Evolutionary conservation across 2,888 invertebrate species (phyloP).

Genomic region (Scotopteryx bipunctaria): DNA sequence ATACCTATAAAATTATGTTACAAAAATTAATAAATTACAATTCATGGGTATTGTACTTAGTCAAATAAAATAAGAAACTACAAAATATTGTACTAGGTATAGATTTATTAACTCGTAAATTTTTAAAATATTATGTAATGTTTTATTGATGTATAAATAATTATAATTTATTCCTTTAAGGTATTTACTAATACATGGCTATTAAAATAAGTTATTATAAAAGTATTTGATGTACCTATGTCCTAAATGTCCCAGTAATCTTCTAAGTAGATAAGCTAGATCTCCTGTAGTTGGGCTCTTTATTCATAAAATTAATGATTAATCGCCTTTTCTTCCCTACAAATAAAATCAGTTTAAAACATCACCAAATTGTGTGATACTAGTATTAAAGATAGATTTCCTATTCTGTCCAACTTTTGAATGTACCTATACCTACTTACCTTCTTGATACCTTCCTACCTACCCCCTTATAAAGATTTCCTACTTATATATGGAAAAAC

Average conservation of each 20-base stretch:
- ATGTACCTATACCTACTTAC: constrained; percentile 7
- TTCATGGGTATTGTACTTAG: constrained; percentile 21
- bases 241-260: constrained; percentile 27
- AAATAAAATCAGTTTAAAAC: constrained; percentile 20
- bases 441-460: not conserved
- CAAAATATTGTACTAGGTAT: constrained; percentile 7
- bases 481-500: too few relatives aligned
- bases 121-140: constrained; percentile 5
- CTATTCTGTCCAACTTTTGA: constrained; percentile 30
- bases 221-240: constrained; percentile 2
- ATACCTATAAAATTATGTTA: constrained; percentile 19
- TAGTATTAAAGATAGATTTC: constrained; percentile 21
- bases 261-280: constrained; percentile 34
- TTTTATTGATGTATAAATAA: not conserved
- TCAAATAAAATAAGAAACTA: constrained; percentile 3
- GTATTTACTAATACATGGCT: not conserved
- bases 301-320: constrained; percentile 4
- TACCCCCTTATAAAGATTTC: not conserved
- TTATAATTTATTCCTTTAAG: not conserved
- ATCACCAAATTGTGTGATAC: constrained; percentile 27
- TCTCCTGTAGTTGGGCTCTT: constrained; percentile 20
- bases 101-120: constrained; percentile 5
- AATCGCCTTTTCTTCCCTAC: constrained; percentile 24
- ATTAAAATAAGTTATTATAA: not conserved
- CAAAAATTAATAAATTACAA: constrained; percentile 16